These are phyloP conservation scores for Merops nubicus DNA, from an alignment of 2,113 vertebrate species.

Conservation along the genomic window DNA sequence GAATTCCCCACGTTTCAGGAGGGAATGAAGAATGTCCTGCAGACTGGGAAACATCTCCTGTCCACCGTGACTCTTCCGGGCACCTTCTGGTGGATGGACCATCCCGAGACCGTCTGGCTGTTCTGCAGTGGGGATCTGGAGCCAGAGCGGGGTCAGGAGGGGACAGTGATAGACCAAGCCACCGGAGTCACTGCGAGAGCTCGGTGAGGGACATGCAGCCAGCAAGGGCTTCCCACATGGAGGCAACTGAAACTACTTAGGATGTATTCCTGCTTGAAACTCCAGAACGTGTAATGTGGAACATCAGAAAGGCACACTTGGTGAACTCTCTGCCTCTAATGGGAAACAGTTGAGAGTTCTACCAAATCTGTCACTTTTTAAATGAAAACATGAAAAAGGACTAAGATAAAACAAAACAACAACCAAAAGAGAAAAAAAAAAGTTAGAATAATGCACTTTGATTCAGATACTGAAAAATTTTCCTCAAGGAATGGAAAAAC, in stretches of 20 bases:
- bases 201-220: neutral
- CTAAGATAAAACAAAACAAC: conserved; percentile 67
- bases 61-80: neutral
- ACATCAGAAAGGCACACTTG: conserved; percentile 27
- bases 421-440: neutral
- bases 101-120: neutral
- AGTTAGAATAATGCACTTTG: conserved; percentile 63
- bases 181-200: neutral
- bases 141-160: neutral
- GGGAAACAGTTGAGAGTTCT: conserved; percentile 67
- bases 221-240: neutral
- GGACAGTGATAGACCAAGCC: neutral
- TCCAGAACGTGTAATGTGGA: conserved; percentile 39
- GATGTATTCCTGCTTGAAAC: neutral
- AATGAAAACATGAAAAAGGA: conserved; percentile 46
- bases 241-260: conserved; percentile 36
- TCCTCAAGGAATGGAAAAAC: conserved; percentile 72
- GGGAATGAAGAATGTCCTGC: neutral
- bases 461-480: conserved; percentile 73
- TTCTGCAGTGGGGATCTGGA: too few species aligned
- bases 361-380: conserved; percentile 64
- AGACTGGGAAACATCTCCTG: neutral
- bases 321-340: conserved; percentile 65
- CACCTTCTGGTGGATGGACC: neutral
- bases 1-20: neutral